Conservation (phyloP, 2,888 invertebrate genomes). For the Colostygia pectinataria region DNA sequence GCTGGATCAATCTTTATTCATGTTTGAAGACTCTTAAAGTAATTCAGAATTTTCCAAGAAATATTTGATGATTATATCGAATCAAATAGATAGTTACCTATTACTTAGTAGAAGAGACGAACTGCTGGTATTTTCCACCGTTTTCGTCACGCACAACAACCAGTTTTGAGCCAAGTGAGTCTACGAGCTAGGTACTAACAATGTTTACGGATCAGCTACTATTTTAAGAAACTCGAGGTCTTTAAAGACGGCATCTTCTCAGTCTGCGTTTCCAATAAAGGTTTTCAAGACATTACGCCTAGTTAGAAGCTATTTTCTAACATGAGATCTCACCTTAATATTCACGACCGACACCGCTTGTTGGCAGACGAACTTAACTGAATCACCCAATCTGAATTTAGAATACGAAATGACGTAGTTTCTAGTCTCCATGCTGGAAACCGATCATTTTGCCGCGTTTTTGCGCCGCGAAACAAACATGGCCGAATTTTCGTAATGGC, state of each 20-base stretch:
- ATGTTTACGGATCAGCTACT: not conserved
- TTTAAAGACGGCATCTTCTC: not conserved
- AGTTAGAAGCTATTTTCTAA: slow-evolving; percentile 37
- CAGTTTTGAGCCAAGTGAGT: not conserved
- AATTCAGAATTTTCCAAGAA: not conserved
- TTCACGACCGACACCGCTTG: slow-evolving; percentile 35
- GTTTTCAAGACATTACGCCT: slow-evolving; percentile 18
- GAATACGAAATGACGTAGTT: slow-evolving; percentile 44
- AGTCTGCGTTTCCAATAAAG: not conserved
- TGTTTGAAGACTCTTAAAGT: not conserved
- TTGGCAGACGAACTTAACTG: slow-evolving; percentile 38
- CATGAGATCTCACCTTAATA: slow-evolving; percentile 39
- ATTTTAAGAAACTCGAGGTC: not conserved
- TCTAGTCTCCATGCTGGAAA: slow-evolving; percentile 45
- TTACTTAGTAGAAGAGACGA: too few relatives aligned
- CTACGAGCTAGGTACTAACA: not conserved
- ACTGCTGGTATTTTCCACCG: not conserved
- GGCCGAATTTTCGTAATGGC: slow-evolving; percentile 76
- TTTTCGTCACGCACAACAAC: slow-evolving; percentile 1
- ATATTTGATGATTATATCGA: too few relatives aligned
- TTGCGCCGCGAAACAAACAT: slow-evolving; percentile 66
- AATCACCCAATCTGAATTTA: slow-evolving; percentile 51
- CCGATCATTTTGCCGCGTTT: slow-evolving; percentile 64
- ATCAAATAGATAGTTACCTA: too few relatives aligned
- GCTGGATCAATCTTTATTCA: not conserved